Conservation (phyloP, 92 coral and sea anemone genomes). For the Metridium senile region DNA sequence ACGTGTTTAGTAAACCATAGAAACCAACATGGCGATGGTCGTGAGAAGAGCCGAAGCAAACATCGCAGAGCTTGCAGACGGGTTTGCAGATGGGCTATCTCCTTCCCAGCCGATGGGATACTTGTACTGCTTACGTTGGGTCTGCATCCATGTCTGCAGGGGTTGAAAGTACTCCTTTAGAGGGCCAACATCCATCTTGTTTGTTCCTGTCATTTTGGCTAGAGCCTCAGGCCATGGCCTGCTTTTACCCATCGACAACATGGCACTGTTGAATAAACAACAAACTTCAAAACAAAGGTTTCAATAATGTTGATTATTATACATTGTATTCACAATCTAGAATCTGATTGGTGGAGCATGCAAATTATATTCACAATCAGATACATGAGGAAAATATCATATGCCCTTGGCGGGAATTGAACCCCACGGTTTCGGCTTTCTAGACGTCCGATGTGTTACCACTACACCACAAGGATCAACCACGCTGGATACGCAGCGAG, state of each 20-base stretch:
- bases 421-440: no score
- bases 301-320: no score
- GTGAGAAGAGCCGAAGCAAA: constrained; percentile 1
- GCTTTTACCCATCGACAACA: constrained; percentile 91
- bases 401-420: no score
- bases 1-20: not conserved
- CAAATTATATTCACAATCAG: no score
- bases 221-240: constrained; percentile 93
- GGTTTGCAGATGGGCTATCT: no score
- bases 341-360: no score
- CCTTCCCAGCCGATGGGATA: constrained; percentile 80
- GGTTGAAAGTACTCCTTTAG: constrained; percentile 80
- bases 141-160: constrained; percentile 66
- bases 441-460: no score
- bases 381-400: no score
- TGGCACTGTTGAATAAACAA: constrained; percentile 40
- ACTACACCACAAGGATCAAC: no score
- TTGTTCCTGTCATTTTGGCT: constrained; percentile 74
- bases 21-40: not conserved
- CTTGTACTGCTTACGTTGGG: constrained; percentile 49
- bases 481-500: no score
- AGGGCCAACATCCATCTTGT: constrained; percentile 65
- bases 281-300: no score
- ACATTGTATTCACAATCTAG: no score
- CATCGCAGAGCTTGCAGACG: not conserved